Evolutionary conservation across 2,113 vertebrate species (phyloP), one percentile per base, ranked within the genome.

Genomic region (Grammomys dolichurus): DNA sequence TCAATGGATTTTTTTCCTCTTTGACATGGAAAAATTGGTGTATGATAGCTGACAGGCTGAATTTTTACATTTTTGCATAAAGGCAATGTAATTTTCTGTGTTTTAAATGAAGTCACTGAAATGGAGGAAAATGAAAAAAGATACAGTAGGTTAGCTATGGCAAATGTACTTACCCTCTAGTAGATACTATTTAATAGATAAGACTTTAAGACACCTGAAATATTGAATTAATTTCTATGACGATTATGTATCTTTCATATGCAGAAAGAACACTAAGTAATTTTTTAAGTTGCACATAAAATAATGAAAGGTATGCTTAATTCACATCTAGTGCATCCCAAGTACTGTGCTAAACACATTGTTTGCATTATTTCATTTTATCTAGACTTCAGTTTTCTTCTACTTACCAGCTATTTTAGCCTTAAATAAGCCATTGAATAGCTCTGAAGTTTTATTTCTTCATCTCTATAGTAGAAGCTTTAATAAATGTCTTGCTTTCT

Each of bases 41-140:
- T 75, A 63, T 92, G 80, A 97, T 60, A 94, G 16, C 51, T 95
- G 56, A 82, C 0, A 70, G 58, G 3, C 51, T 94, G 87, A 65
- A 76, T 91, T 97, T 97, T 98, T 96, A 96, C 69, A 54, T 43
- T 94, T 95, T 94, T 96, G 93, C 91, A 97, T 96, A 97, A 97
- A 95, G 60, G 91, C 8, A 91, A 93, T 97, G 95, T 97, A 90
- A 96, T 97, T 96, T 97, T 91, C 89, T 48, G 19, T 60, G 4
- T 69, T 98, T 98, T 97, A 97, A 96, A 94, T 95, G 43, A 96
- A 5, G 40, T 94, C 76, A 85, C 91, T 89, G 8, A 13, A 78
- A 94, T 91, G 19, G 92, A 51, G 95, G 24, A 89, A 95, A 98
- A 94, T 87, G 10, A 43, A 81, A 48, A 51, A 84, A 89, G 86